phyloP scores from a whole-genome alignment of 2,888 invertebrate genomes.

The Oxyteleia sp. region DNA sequence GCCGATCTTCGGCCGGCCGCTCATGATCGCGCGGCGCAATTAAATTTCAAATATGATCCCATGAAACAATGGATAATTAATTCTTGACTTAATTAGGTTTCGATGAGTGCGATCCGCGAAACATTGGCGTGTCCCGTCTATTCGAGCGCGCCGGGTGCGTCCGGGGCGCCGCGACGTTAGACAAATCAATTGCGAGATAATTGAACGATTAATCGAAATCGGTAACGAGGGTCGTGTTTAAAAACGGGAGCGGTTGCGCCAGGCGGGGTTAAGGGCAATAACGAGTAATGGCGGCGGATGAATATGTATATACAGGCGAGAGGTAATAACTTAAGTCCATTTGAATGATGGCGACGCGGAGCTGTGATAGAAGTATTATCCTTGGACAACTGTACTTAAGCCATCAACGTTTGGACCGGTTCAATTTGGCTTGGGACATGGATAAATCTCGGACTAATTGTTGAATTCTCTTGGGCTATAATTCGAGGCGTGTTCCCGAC shows the following conservation, averaged over 20 bases:
- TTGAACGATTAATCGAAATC: slow-evolving; percentile 40
- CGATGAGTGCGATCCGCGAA: slow-evolving; percentile 50
- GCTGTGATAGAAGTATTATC: slow-evolving; percentile 41
- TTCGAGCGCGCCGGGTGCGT: neutral
- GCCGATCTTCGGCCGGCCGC: slow-evolving; percentile 55
- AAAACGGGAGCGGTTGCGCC: slow-evolving; percentile 11
- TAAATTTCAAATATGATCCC: slow-evolving; percentile 49
- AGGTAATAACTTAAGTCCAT: slow-evolving; percentile 52
- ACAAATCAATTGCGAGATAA: slow-evolving; percentile 49
- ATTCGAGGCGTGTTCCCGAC: no score
- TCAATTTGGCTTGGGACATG: slow-evolving; percentile 46
- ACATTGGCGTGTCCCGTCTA: slow-evolving; percentile 28
- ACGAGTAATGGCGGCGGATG: slow-evolving; percentile 42
- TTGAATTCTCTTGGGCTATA: no score
- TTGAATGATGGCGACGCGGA: no score
- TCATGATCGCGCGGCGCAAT: slow-evolving; percentile 42
- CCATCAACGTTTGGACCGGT: slow-evolving; percentile 37
- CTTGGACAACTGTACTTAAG: slow-evolving; percentile 43
- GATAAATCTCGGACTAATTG: no score
- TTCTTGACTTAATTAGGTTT: slow-evolving; percentile 61
- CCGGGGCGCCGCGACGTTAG: neutral
- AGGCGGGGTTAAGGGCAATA: slow-evolving; percentile 21
- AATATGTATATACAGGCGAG: slow-evolving; percentile 39
- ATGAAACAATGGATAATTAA: slow-evolving; percentile 64
- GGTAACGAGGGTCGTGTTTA: neutral